Evolutionary conservation across 1,140 invertebrate genomes (phyloP).

Genomic region (Drosophila lowei): DNA sequence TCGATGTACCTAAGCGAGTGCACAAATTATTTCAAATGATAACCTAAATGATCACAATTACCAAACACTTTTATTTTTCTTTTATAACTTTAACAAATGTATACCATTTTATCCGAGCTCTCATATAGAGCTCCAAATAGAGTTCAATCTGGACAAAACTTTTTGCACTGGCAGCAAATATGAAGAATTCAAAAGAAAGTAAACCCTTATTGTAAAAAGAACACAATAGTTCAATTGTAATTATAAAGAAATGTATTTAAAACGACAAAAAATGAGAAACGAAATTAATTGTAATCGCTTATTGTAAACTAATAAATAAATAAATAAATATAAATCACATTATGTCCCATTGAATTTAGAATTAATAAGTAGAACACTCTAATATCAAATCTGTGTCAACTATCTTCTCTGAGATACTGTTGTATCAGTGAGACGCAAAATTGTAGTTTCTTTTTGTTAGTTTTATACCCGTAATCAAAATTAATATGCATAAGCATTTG

Average conservation of each 20-base stretch:
- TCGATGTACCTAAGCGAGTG: slow-evolving; percentile 26
- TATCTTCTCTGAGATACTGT: too few species aligned
- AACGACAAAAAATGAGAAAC: slow-evolving; percentile 43
- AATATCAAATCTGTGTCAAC: slow-evolving; percentile 7
- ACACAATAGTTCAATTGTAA: slow-evolving; percentile 83
- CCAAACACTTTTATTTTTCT: slow-evolving; percentile 73
- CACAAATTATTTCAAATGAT: slow-evolving; percentile 43
- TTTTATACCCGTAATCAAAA: slow-evolving; percentile 35
- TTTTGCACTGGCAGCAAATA: slow-evolving; percentile 83
- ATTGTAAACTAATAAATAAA: slow-evolving; percentile 83
- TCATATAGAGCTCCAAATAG: slow-evolving; percentile 18
- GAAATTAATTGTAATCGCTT: slow-evolving; percentile 79
- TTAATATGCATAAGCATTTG: slow-evolving; percentile 47
- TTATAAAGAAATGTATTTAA: slow-evolving; percentile 76
- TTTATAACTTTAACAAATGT: slow-evolving; percentile 19
- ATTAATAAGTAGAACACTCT: too few species aligned
- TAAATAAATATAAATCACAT: slow-evolving; percentile 75
- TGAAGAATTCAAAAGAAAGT: slow-evolving; percentile 38
- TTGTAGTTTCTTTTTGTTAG: slow-evolving; percentile 50
- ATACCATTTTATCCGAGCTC: slow-evolving; percentile 15
- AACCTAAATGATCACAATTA: slow-evolving; percentile 65
- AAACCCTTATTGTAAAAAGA: slow-evolving; percentile 69
- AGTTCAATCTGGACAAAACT: slow-evolving; percentile 58
- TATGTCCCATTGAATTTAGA: not conserved
- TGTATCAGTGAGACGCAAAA: slow-evolving; percentile 15